A percentile compares a stretch with the other conserved stretches of the same genome.
phyloP scores from a whole-genome alignment of 2,797 vertebrate genomes.

The Melanotaenia trifasciata region DNA sequence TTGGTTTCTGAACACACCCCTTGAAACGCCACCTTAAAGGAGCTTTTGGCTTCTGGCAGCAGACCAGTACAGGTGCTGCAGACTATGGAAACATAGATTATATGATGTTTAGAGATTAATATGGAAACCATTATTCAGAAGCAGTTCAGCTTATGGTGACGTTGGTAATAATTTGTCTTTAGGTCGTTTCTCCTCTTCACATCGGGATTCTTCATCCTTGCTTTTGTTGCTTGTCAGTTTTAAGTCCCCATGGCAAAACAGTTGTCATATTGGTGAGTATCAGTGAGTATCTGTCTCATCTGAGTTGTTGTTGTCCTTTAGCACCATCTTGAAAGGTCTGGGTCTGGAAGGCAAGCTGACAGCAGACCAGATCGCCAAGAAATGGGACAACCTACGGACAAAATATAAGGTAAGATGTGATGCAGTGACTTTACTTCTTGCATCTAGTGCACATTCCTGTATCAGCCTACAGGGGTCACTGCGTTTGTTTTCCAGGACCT shows the following conservation, averaged over 20 bases:
- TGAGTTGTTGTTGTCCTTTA: constrained; percentile 21
- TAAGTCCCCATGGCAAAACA: not conserved
- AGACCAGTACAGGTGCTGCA: too few relatives aligned
- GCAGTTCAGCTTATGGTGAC: not conserved
- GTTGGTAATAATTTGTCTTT: not conserved
- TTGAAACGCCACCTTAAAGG: too few relatives aligned
- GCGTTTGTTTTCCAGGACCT: constrained; percentile 68
- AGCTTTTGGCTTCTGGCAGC: too few relatives aligned
- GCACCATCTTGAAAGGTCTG: constrained; percentile 77
- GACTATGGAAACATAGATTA: too few relatives aligned
- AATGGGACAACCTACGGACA: constrained; percentile 80
- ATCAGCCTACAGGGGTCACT: constrained; percentile 12
- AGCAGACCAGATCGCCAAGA: constrained; percentile 78
- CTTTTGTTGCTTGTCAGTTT: not conserved
- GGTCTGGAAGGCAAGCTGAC: constrained; percentile 78
- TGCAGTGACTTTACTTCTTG: not conserved
- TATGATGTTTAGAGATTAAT: too few relatives aligned
- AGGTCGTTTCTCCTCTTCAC: not conserved
- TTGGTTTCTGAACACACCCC: too few relatives aligned
- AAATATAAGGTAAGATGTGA: constrained; percentile 73
- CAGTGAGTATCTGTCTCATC: not conserved
- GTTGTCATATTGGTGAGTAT: not conserved
- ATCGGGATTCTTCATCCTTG: not conserved
- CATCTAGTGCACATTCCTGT: not conserved
- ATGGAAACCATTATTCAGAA: too few relatives aligned